These are phyloP conservation scores for Clarias laeviceps DNA, from an alignment of 2,797 vertebrate species.

Conservation along the genomic window DNA sequence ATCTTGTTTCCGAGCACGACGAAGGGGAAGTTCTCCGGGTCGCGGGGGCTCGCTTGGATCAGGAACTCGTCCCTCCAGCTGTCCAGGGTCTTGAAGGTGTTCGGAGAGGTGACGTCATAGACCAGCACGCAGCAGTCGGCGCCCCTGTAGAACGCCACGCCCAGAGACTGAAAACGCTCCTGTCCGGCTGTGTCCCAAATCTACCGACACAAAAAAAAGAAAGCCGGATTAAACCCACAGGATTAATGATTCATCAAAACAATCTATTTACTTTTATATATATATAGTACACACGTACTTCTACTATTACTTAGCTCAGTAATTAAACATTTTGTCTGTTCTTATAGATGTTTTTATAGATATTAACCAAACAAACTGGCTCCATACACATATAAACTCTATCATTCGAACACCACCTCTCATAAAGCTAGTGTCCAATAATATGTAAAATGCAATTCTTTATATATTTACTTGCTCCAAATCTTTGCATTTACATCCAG, in stretches of 20 bases:
- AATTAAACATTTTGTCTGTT: background rate
- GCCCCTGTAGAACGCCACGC: constrained; percentile 63
- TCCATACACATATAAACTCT: no score
- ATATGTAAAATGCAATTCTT: background rate
- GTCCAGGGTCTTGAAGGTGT: constrained; percentile 65
- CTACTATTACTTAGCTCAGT: background rate
- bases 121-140: constrained; percentile 66
- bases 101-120: constrained; percentile 62
- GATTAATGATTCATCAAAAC: background rate
- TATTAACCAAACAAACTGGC: background rate
- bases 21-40: constrained; percentile 66
- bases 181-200: constrained; percentile 67
- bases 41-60: constrained; percentile 64
- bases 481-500: background rate
- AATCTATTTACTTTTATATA: background rate
- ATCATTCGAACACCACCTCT: background rate
- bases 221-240: background rate
- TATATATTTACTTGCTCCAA: background rate
- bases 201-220: constrained; percentile 28
- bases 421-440: background rate
- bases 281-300: no score
- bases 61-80: constrained; percentile 68
- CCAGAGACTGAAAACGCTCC: constrained; percentile 65
- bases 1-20: constrained; percentile 67
- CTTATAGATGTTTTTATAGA: background rate